Conservation (phyloP, 2,113 vertebrate genomes). For the Chamaetylas fuelleborni region DNA sequence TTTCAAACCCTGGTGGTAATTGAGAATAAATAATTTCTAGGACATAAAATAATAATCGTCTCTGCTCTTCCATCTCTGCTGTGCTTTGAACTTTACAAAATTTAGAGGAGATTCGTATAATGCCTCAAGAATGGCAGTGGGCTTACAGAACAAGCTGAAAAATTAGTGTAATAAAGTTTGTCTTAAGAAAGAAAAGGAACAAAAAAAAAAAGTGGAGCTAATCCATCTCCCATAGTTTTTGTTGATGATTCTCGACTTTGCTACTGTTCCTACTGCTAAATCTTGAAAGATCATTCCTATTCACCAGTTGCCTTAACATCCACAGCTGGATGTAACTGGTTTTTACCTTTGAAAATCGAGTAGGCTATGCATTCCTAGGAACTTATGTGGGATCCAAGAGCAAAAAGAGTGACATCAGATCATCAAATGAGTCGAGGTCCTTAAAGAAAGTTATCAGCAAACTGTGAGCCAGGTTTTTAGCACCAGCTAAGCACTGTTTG, state of each 20-base stretch:
- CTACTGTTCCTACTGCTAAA: background rate
- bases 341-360: background rate
- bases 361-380: background rate
- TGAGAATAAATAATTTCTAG: background rate
- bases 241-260: background rate
- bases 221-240: background rate
- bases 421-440: background rate
- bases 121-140: background rate
- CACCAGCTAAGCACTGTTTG: background rate
- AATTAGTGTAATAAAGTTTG: background rate
- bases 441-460: background rate
- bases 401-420: background rate
- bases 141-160: background rate
- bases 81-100: background rate
- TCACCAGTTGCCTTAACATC: background rate
- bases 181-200: background rate
- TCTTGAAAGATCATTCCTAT: background rate
- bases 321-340: background rate
- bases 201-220: background rate
- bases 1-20: background rate
- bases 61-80: background rate
- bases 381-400: background rate
- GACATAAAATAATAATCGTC: background rate
- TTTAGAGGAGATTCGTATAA: background rate
- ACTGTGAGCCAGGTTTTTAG: background rate